Conservation (phyloP, 92 coral and sea anemone species). For the Zoanthus sansibaricus region DNA sequence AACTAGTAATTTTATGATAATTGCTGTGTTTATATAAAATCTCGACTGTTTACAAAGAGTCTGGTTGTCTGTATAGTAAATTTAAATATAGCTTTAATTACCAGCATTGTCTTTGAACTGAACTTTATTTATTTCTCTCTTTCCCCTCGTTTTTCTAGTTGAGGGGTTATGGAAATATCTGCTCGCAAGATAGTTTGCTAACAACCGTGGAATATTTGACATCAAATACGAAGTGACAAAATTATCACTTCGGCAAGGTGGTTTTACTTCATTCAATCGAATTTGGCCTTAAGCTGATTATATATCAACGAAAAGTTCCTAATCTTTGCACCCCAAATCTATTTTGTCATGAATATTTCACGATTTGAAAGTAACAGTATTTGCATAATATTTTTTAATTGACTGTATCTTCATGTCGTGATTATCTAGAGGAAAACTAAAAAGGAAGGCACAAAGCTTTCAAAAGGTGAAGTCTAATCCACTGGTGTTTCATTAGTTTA, state of each 20-base stretch:
- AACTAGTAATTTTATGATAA: background rate
- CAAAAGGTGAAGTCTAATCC: background rate
- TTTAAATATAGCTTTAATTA: conserved; percentile 15
- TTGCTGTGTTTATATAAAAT: conserved; percentile 16
- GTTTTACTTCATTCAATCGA: background rate
- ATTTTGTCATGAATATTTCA: conserved; percentile 66
- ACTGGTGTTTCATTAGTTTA: background rate
- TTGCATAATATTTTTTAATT: conserved; percentile 56
- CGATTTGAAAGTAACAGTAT: conserved; percentile 48
- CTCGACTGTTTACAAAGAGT: conserved; percentile 22
- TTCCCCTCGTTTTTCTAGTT: too few species aligned
- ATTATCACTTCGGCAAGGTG: background rate
- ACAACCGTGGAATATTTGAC: background rate
- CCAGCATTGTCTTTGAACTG: background rate
- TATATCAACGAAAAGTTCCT: background rate
- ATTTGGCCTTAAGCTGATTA: conserved; percentile 9
- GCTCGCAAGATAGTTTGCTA: background rate
- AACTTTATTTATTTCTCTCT: background rate
- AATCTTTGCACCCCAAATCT: conserved; percentile 13
- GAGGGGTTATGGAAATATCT: too few species aligned
- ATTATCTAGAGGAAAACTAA: background rate
- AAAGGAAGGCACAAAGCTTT: background rate
- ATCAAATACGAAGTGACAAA: background rate
- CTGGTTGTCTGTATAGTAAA: background rate
- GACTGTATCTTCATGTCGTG: conserved; percentile 5